phyloP scores from a whole-genome alignment of 1,140 invertebrate genomes.

The Heterodera carotae region DNA sequence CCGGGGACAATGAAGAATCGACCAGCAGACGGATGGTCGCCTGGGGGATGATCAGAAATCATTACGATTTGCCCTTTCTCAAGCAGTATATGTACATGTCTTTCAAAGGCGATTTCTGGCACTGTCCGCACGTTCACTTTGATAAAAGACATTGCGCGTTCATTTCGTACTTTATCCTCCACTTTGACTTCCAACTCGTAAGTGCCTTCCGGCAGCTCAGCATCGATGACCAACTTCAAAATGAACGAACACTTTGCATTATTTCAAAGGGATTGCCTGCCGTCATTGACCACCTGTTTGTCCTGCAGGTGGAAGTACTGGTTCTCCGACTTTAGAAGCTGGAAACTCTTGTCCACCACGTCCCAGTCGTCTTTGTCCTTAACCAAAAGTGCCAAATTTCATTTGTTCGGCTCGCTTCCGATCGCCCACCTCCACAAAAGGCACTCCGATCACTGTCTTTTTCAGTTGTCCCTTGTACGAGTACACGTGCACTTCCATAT shows the following conservation, averaged over 20 bases:
- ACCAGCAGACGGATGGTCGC: conserved; percentile 46
- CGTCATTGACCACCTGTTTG: conserved; percentile 23
- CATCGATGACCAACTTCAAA: conserved; percentile 53
- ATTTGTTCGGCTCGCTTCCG: background rate
- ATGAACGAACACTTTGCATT: background rate
- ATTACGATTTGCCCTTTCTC: conserved; percentile 3
- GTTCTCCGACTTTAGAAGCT: conserved; percentile 30
- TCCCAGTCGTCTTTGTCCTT: conserved; percentile 63
- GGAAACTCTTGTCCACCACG: conserved; percentile 57
- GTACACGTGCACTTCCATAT: conserved; percentile 59
- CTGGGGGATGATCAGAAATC: conserved; percentile 25
- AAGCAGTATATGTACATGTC: conserved; percentile 44
- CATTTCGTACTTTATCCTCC: conserved; percentile 50
- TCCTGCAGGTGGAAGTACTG: conserved; percentile 22
- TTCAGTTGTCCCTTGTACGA: conserved; percentile 59
- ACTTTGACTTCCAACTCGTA: conserved; percentile 59
- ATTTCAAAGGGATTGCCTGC: background rate
- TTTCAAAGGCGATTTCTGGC: conserved; percentile 56
- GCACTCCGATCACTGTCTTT: conserved; percentile 57
- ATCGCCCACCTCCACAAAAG: conserved; percentile 45
- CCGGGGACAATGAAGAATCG: conserved; percentile 6
- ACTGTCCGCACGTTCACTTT: conserved; percentile 54
- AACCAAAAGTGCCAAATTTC: background rate
- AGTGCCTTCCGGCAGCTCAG: conserved; percentile 53
- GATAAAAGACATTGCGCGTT: conserved; percentile 47